Evolutionary conservation across 2,797 vertebrate genomes (phyloP), one percentile per base, ranked within the genome.

Genomic region (Botia kubotai): DNA sequence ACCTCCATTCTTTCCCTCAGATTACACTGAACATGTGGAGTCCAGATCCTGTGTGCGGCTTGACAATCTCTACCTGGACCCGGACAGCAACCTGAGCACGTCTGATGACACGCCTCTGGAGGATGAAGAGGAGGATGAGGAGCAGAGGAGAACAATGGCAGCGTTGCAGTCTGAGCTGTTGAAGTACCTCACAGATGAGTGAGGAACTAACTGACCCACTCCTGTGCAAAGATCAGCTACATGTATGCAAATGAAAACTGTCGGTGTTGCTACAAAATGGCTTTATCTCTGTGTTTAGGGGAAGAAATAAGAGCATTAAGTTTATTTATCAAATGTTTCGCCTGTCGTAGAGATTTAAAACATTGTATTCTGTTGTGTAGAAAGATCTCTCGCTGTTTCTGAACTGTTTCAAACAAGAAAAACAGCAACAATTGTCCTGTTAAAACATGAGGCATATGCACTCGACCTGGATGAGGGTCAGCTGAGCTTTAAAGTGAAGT

Each of bases 81-180:
- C 71, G 0, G 83, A 82, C 11, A 85, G 92, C 57, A 85, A 89
- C 50, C 89, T 86, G 23, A 86, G 91, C 52, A 85, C 89, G n/a
- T 86, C 86, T 75, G 91, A 92, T 11, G 90, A 84, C 14, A 87
- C 88, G 0, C 86, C 91, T 17, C 87, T 82, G 10, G 79, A 88
- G 43, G 85, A 88, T 43, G 85, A 95, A 67, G 91, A 93, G 12
- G 92, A 94, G 3, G 80, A 87, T 68, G 87, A 88, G 43, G 88
- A 89, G 63, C 92, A 94, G 79, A 89, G 86, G 73, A 76, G 86
- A 82, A 93, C 92, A 36, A 92, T 92, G 89, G 87, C 84, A 29
- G 93, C 93, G 13, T 82, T 95, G 75, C 90, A 94, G 87, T 89
- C 86, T 1, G 94, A 95, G 83, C 93, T 95, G 43, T 88, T 92